Evolutionary conservation across 2,113 vertebrate species (phyloP).

Genomic region (Carettochelys insculpta): DNA sequence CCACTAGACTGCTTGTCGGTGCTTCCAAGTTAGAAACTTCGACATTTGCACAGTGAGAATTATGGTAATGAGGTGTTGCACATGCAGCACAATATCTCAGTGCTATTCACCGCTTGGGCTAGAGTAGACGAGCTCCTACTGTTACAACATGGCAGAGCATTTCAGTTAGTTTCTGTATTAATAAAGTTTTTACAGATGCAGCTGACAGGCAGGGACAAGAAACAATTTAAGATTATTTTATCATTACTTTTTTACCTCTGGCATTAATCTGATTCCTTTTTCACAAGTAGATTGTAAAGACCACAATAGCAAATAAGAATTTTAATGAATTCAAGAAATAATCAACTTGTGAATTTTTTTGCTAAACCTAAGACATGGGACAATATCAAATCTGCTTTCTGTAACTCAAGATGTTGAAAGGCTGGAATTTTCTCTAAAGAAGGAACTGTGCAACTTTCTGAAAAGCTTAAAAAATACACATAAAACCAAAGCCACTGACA

Average conservation of each 20-base stretch:
- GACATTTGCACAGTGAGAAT: too few relatives aligned
- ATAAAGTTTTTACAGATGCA: neutral
- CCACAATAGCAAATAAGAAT: neutral
- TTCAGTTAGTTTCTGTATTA: neutral
- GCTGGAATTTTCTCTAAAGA: neutral
- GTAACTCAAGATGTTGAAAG: rapidly evolving
- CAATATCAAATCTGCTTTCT: neutral
- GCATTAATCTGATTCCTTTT: neutral
- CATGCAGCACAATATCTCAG: too few relatives aligned
- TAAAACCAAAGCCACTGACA: rapidly evolving
- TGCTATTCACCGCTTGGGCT: too few relatives aligned
- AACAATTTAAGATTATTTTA: neutral
- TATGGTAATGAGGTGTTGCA: too few relatives aligned
- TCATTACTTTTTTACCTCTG: neutral
- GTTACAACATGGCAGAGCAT: neutral
- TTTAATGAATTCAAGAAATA: neutral
- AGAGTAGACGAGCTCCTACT: too few relatives aligned
- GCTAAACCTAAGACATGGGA: rapidly evolving
- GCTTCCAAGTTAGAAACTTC: too few relatives aligned
- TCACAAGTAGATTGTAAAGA: neutral
- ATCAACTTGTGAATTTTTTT: neutral
- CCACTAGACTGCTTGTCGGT: too few relatives aligned
- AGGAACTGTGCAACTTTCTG: neutral
- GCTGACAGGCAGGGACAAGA: neutral
- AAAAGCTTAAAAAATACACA: neutral